Evolutionary conservation across 92 coral and sea anemone genomes (phyloP), one percentile per base, ranked within the genome.

Genomic region (Palythoa heliodiscus): DNA sequence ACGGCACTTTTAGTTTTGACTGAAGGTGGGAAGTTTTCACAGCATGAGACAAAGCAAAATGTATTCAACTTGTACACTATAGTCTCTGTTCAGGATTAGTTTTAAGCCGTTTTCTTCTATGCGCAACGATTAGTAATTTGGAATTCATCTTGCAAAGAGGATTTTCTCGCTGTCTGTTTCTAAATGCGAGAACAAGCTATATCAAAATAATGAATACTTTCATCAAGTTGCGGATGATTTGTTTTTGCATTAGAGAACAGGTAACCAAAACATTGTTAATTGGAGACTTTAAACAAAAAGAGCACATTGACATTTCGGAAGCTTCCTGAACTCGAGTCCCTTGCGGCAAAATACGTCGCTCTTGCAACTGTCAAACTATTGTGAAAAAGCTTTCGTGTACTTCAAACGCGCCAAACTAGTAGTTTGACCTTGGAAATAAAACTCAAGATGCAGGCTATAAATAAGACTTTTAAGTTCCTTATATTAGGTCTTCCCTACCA

Each of bases 201-300:
- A 88, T 88, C 86, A 84, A 77, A 84, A 85, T 90, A 82, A 84
- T 83, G 89, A 92, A 92, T 84, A 52, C 89, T 74, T 88, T 92
- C 92, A 90, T 90, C 83, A 57, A 82, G 82, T 71, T 52, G 84
- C 52, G 66, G 87, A 92, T 90, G 83, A 90, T 88, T 43, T 92
- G 95, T 91, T 90, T 63, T 76, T 75, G 87, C 81, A 90, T 77
- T 76, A 84, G 58, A 81, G 84, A 84, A 86, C 74, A 82, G 79
- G 88, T 88, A 92, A 92, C 95, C 95, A 88, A 90, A 92, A 92
- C 92, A 92, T 72, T 71, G 87, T 74, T 89, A 72, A 87, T 90
- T 82, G 92, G 83, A 79, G 85, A 84, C 73, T 73, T 73, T 81
- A 71, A 88, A 91, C 94, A 91, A 91, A 74, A 83, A 77, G 86